These are phyloP conservation scores for Drosophila setosimentum DNA, from an alignment of 2,888 invertebrate species.

Conservation along the genomic window DNA sequence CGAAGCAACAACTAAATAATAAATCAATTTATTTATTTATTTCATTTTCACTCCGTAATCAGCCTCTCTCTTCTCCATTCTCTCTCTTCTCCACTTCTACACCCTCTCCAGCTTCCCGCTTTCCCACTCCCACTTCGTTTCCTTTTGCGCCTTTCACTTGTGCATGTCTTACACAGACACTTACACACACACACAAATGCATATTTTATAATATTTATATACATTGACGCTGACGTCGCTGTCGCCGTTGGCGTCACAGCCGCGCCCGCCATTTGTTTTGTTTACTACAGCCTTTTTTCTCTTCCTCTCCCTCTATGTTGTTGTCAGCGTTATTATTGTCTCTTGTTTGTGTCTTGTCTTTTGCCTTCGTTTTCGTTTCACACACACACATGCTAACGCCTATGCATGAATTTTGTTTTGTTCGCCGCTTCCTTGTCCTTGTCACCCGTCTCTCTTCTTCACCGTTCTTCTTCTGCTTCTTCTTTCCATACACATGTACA, in stretches of 20 bases:
- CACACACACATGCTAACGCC: slow-evolving; percentile 12
- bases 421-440: slow-evolving; percentile 64
- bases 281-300: slow-evolving; percentile 54
- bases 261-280: slow-evolving; percentile 64
- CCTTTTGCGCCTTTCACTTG: slow-evolving; percentile 73
- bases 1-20: slow-evolving; percentile 48
- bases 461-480: neutral
- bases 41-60: slow-evolving; percentile 62
- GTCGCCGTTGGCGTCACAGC: slow-evolving; percentile 38
- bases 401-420: slow-evolving; percentile 57
- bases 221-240: slow-evolving; percentile 54
- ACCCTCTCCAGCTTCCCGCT: slow-evolving; percentile 26
- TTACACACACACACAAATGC: slow-evolving; percentile 31
- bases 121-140: slow-evolving; percentile 52
- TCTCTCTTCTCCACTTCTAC: neutral
- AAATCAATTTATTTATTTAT: slow-evolving; percentile 72
- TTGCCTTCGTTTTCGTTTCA: slow-evolving; percentile 58
- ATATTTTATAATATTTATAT: slow-evolving; percentile 78
- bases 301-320: slow-evolving; percentile 31
- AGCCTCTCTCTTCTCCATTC: slow-evolving; percentile 16
- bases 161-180: slow-evolving; percentile 56
- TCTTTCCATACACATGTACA: slow-evolving; percentile 15
- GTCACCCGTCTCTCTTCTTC: slow-evolving; percentile 35
- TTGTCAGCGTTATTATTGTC: slow-evolving; percentile 53
- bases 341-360: slow-evolving; percentile 61